Evolutionary conservation across 2,113 vertebrate genomes (phyloP), one percentile per base, ranked within the genome.

Genomic region (Oncorhynchus tshawytscha): DNA sequence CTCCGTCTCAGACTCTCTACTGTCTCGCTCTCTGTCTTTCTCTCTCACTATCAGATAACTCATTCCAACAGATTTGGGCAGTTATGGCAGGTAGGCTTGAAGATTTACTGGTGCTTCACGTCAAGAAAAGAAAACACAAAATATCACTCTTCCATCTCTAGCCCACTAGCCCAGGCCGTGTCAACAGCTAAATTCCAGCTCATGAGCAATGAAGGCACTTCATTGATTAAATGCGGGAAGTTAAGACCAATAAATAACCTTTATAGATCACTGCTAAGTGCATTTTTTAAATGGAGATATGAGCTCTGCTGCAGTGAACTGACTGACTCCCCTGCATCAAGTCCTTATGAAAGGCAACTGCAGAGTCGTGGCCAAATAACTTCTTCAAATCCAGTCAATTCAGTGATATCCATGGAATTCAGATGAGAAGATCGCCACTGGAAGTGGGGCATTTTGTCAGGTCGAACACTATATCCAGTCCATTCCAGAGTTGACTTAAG

Each of bases 191-290:
- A 82, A 86, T 79, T 84, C 78, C 75, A 77, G 76, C 75, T 15
- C 71, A 72, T 5, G 71, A 80, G 75, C 54, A 22, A 45, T 45
- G 60, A 73, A 86, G 80, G 82, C 87, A 85, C 85, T 88, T 86
- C 83, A 88, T 89, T 89, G 88, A 91, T 90, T 88, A 87, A 88
- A 89, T 82, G 83, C 87, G 86, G 82, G 88, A 91, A 86, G 85
- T 59, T 77, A 82, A 66, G 76, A 12, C 79, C 80, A 75, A 88
- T 90, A 90, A 90, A 90, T 87, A 88, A 84, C 81, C 71, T 80
- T 78, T 75, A 74, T 74, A 77, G 81, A 87, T 84, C 85, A 51
- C 76, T 12, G 4, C 74, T 81, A 82, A 87, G 87, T 86, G 89
- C 84, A 82, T 85, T 85, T 73, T 79, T 77, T 54, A 60, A 85